Evolutionary conservation across 1,140 invertebrate species (phyloP).

Genomic region (Drosophila sp.): DNA sequence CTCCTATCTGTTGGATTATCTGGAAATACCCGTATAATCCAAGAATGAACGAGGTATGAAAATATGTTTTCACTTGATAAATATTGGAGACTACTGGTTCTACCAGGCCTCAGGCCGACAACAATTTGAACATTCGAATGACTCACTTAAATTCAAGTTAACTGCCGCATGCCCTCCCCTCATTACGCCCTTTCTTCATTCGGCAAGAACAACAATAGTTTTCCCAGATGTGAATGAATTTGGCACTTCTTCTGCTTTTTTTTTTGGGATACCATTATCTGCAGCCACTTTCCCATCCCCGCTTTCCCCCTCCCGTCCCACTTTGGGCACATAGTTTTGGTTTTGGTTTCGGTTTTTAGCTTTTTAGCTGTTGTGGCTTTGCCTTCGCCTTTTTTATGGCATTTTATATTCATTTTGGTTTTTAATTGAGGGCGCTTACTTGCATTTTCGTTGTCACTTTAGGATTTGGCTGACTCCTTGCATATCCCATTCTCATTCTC

Average conservation of each 20-base stretch:
- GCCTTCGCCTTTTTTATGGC: conserved; percentile 45
- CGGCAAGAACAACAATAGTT: conserved; percentile 29
- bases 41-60: conserved; percentile 26
- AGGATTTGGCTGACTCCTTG: conserved; percentile 39
- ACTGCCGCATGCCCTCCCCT: conserved; percentile 13
- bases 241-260: background rate
- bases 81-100: background rate
- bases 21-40: too few relatives aligned
- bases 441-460: conserved; percentile 79
- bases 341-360: conserved; percentile 56
- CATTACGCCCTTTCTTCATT: background rate
- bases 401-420: conserved; percentile 74
- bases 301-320: background rate
- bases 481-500: conserved; percentile 15
- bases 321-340: conserved; percentile 37
- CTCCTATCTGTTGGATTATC: too few relatives aligned
- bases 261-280: background rate
- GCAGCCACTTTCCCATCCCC: background rate
- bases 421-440: conserved; percentile 78
- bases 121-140: conserved; percentile 47
- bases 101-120: background rate
- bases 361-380: conserved; percentile 57
- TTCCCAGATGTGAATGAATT: conserved; percentile 37
- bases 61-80: conserved; percentile 29
- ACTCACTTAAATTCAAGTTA: conserved; percentile 61